These are phyloP conservation scores for Toxostoma redivivum DNA, from an alignment of 2,113 vertebrate genomes.

Conservation along the genomic window DNA sequence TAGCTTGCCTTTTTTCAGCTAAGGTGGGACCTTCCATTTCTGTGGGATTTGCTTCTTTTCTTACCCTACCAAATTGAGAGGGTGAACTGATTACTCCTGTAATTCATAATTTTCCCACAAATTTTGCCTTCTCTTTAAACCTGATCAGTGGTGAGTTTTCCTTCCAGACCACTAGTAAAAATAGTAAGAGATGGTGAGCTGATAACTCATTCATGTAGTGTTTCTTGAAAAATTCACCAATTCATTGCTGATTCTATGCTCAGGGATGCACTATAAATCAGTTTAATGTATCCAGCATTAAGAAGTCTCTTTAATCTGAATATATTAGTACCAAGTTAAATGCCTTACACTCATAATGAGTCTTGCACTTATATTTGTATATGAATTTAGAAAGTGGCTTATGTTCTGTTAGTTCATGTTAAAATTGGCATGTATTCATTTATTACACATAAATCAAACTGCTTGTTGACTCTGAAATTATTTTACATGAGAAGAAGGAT, in stretches of 20 bases:
- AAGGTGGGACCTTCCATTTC: neutral
- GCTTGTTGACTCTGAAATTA: neutral
- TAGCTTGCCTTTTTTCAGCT: neutral
- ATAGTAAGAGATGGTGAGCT: neutral
- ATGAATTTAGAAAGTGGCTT: neutral
- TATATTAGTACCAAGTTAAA: neutral
- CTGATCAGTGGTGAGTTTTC: neutral
- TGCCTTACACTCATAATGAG: neutral
- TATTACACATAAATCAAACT: neutral
- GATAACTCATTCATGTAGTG: neutral
- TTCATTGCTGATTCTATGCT: neutral
- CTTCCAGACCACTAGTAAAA: neutral
- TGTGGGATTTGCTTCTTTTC: neutral
- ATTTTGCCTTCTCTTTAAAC: neutral
- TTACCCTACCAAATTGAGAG: neutral
- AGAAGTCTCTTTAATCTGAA: neutral
- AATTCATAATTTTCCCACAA: neutral
- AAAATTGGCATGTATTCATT: neutral
- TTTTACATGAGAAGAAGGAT: neutral
- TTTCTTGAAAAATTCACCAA: neutral
- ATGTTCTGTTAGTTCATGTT: neutral
- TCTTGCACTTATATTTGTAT: neutral
- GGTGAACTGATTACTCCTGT: neutral
- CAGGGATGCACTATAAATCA: neutral
- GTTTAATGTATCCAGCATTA: neutral